Evolutionary conservation across 2,888 invertebrate genomes (phyloP), one percentile per base, ranked within the genome.

Genomic region (Eristalis arbustorum): DNA sequence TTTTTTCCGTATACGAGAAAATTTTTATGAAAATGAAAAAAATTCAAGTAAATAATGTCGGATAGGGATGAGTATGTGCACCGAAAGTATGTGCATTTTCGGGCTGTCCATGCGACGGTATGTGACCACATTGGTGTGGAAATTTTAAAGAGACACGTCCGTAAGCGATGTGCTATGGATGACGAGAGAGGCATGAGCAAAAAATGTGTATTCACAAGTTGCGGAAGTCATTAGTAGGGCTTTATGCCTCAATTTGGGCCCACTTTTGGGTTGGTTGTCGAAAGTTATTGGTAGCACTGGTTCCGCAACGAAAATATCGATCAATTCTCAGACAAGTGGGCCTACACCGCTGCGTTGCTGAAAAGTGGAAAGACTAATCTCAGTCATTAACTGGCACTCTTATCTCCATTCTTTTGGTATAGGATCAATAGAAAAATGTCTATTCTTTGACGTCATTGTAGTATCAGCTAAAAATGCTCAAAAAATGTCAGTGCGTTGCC

Each of bases 11-110:
- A 59, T 13, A 59, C 25, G 63, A 64, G 56, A 42, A 64, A 56
- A 71, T 64, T 61, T 40, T 71, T 77, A 71, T 69, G 37, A 69
- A 77, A 77, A 69, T 57, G 56, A 77, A 77, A 77, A 77, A 77
- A 71, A 40, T 64, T 63, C 62, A 77, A 37, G 77, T 71, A 77
- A 71, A 77, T 77, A 71, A 77, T 57, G 40, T 18, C 40, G 23
- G 37, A 37, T 62, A 56, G 14, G 49, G 8, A 49, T 6, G 49
- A 49, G 49, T 18, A 18, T 64, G 37, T 37, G 37, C 18, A 37
- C 10, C 22, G 37, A 18, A 18, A 18, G 4, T 40, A 59, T 25
- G 14, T 59, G 59, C 25, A 25, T 59, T 59, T 59, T 23, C 25
- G 49, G 8, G 18, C 18, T 49, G 49, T 18, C 49, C 49, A 2